Base-by-base conservation (phyloP, 1,140 invertebrate genomes). In the Panagrolaimus sp. region DNA sequence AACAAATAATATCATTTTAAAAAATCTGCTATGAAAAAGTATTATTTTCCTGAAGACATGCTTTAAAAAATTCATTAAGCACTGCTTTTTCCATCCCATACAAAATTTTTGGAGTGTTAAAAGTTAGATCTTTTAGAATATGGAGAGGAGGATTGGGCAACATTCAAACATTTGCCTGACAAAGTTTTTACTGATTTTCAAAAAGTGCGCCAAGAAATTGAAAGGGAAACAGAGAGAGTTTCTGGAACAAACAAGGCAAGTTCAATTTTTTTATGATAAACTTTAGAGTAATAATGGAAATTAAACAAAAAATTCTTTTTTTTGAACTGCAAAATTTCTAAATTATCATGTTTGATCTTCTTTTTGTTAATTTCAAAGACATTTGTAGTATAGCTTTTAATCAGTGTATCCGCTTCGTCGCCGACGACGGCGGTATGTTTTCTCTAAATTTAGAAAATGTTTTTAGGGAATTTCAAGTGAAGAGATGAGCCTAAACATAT, bases 291-390 rank as follows among this genome's bases (percentile, higher is more conserved):
- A n/a, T n/a, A n/a, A n/a, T n/a, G n/a, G n/a, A n/a, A n/a, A n/a
- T n/a, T n/a, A n/a, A n/a, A n/a, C n/a, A n/a, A n/a, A n/a, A n/a
- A n/a, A n/a, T n/a, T n/a, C n/a, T n/a, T n/a, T n/a, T n/a, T n/a
- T n/a, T n/a, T n/a, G n/a, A n/a, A n/a, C n/a, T n/a, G n/a, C n/a
- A n/a, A n/a, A n/a, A n/a, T n/a, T n/a, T 32, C 98, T 96, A 84
- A 98, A 94, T 67, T 96, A 96, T 45, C 91, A 98, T n/a, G n/a
- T n/a, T n/a, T n/a, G 93, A 92, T 94, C 88, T 87, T 86, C 38
- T n/a, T n/a, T n/a, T n/a, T n/a, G n/a, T n/a, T n/a, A n/a, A n/a
- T n/a, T n/a, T n/a, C n/a, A n/a, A n/a, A n/a, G n/a, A n/a, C n/a
- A n/a, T n/a, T n/a, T n/a, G n/a, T n/a, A n/a, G n/a, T n/a, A n/a